phyloP scores from a whole-genome alignment of 2,797 vertebrate genomes.

The Pangasius macronema region DNA sequence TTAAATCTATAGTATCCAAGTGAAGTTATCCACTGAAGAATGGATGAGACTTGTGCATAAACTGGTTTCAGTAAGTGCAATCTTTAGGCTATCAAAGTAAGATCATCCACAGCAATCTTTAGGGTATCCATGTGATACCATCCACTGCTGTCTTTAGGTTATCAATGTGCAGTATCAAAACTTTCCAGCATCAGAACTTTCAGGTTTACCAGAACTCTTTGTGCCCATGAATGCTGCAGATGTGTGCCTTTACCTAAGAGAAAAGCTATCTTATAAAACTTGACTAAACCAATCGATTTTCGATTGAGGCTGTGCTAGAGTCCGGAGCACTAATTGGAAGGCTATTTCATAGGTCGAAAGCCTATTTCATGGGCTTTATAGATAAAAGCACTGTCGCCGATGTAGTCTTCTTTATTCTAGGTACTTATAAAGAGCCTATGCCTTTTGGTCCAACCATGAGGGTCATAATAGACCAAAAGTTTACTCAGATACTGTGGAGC shows the following conservation, averaged over 20 bases:
- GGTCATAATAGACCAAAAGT: neutral
- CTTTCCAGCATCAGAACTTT: neutral
- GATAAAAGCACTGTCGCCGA: neutral
- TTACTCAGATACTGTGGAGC: neutral
- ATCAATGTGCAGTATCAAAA: neutral
- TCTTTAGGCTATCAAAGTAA: neutral
- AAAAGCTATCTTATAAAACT: neutral
- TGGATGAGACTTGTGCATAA: neutral
- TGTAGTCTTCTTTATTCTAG: neutral
- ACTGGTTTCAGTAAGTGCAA: neutral
- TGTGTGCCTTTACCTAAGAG: neutral
- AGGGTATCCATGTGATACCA: neutral
- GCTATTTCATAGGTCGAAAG: neutral
- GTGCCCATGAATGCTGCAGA: neutral
- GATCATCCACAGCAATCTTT: neutral
- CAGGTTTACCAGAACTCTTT: neutral
- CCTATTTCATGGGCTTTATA: neutral
- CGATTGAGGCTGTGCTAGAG: neutral
- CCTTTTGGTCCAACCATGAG: neutral
- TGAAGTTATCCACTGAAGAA: neutral
- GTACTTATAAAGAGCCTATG: neutral
- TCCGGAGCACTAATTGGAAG: neutral
- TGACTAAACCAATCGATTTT: neutral
- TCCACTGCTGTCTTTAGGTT: neutral
- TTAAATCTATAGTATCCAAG: neutral